Conservation (phyloP, 2,113 vertebrate genomes). For the Haemorhous mexicanus region DNA sequence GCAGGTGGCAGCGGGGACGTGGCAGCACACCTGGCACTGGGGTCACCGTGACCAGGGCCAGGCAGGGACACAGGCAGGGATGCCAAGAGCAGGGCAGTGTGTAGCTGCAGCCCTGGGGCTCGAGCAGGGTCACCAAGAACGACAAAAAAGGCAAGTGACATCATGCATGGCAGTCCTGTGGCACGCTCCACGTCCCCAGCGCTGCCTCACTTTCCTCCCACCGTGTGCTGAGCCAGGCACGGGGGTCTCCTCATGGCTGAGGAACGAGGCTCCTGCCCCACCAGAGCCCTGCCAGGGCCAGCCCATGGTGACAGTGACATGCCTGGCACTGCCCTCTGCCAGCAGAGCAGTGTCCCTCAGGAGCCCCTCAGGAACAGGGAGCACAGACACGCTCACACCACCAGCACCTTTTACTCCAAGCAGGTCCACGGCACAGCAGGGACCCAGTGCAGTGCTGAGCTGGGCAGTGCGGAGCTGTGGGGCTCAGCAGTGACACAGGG, state of each 20-base stretch:
- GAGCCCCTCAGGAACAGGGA: neutral
- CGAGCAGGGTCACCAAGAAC: fast-evolving
- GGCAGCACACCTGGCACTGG: neutral
- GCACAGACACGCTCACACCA: neutral
- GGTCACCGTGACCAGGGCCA: fast-evolving
- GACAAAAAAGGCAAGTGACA: neutral
- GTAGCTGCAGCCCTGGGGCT: fast-evolving
- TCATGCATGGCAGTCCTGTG: fast-evolving
- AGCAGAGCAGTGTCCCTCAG: neutral
- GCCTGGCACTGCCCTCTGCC: neutral
- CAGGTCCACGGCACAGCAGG: fast-evolving
- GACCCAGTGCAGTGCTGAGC: fast-evolving
- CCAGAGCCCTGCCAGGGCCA: neutral
- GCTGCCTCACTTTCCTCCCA: neutral
- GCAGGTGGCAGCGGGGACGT: fast-evolving
- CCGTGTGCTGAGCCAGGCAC: fast-evolving
- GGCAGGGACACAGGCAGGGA: fast-evolving
- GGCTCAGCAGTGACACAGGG: neutral
- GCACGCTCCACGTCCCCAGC: fast-evolving
- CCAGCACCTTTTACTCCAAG: neutral
- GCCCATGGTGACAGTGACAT: fast-evolving
- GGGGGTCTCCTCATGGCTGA: fast-evolving
- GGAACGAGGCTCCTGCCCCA: neutral
- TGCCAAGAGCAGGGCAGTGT: fast-evolving
- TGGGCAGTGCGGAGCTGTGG: fast-evolving